Evolutionary conservation across 2,888 invertebrate species (phyloP).

Genomic region (Stenchaetothrips biformis): DNA sequence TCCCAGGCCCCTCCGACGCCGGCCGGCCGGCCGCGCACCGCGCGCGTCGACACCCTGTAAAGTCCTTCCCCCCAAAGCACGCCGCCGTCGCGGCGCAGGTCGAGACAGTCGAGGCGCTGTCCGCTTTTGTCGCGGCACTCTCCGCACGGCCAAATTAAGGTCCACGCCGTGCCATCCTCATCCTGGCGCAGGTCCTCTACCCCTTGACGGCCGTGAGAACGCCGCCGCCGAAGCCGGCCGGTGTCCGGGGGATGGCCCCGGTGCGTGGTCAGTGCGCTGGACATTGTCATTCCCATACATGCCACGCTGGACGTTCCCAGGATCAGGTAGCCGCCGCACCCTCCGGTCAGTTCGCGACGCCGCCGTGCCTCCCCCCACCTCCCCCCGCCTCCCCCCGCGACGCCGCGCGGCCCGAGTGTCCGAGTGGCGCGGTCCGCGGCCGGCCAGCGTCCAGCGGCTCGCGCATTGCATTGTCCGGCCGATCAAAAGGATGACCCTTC

Average conservation of each 20-base stretch:
- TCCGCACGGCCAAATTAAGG: too few species aligned
- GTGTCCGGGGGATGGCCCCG: too few species aligned
- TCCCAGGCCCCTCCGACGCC: neutral
- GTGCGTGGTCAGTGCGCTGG: neutral
- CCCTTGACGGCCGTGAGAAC: too few species aligned
- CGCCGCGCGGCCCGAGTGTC: neutral
- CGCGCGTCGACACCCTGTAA: neutral
- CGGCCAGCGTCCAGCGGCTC: neutral
- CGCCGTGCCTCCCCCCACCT: neutral
- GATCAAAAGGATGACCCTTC: slow-evolving; percentile 19
- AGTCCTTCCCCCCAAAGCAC: too few species aligned
- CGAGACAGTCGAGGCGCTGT: too few species aligned
- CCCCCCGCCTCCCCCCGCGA: neutral
- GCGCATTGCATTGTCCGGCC: slow-evolving; percentile 13
- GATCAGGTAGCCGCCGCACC: slow-evolving; percentile 23
- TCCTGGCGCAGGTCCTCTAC: too few species aligned
- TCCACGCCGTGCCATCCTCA: too few species aligned
- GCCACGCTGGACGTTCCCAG: slow-evolving; percentile 1
- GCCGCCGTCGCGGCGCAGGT: too few species aligned
- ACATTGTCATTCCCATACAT: neutral
- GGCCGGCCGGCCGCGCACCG: neutral
- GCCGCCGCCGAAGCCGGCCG: too few species aligned
- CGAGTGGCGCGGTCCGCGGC: neutral
- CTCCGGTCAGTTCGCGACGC: neutral
- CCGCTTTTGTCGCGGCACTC: too few species aligned